Conservation (phyloP, 2,888 invertebrate species). For the Ochlodes sylvanus region DNA sequence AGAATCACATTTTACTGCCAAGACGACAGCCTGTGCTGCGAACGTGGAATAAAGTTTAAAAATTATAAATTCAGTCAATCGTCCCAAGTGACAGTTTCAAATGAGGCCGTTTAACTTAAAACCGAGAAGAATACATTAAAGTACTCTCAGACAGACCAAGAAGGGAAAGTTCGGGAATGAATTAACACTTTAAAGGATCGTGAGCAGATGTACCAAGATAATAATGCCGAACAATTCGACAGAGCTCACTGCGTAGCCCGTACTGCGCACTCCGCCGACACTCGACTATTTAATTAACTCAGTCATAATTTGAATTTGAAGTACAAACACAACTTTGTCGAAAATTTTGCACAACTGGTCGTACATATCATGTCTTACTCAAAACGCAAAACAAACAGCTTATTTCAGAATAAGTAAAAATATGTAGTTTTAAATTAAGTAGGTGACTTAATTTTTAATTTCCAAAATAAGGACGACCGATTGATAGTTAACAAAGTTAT, state of each 20-base stretch:
- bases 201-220: slow-evolving; percentile 48
- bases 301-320: slow-evolving; percentile 3
- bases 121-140: slow-evolving; percentile 10
- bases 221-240: slow-evolving; percentile 68
- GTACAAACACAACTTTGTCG: background rate
- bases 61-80: slow-evolving; percentile 11
- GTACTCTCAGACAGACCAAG: slow-evolving; percentile 6
- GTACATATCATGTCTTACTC: too few relatives aligned
- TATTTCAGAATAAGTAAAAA: too few relatives aligned
- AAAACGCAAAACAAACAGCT: too few relatives aligned
- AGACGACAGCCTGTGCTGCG: too few relatives aligned
- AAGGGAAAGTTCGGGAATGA: slow-evolving; percentile 29
- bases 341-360: background rate
- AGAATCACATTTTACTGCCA: too few relatives aligned
- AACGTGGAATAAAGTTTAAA: too few relatives aligned
- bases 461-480: background rate
- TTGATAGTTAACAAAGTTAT: too few relatives aligned
- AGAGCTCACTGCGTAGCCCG: slow-evolving; percentile 20
- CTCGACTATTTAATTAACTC: slow-evolving; percentile 19
- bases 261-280: slow-evolving; percentile 6
- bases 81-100: slow-evolving; percentile 9
- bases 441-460: too few relatives aligned
- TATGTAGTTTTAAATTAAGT: too few relatives aligned
- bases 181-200: slow-evolving; percentile 33
- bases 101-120: slow-evolving; percentile 2